Base-by-base conservation (phyloP, 92 coral and sea anemone species). In the Epizoanthus ramosus region DNA sequence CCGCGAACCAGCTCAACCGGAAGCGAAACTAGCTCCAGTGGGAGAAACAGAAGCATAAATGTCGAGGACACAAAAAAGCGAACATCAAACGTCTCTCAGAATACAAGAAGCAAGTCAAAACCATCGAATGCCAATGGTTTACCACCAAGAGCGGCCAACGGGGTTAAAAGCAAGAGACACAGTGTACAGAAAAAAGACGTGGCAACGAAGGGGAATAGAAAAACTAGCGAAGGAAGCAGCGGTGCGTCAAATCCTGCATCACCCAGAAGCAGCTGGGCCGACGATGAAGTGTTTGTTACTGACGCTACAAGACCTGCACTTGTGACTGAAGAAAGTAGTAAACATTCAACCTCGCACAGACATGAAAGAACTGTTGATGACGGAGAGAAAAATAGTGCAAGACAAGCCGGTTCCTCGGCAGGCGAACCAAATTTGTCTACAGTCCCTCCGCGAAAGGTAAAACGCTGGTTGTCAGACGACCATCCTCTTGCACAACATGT, bases 1-100 rank as follows among this genome's bases (percentile, higher is more conserved):
- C 64, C 80, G 57, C 80, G 66, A 15, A 54, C 82, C 63, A 77
- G 82, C 56, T 77, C 82, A 77, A 61, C 70, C 66, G 71, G 71
- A 41, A 77, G 82, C 15, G 82, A 77, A 21, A 41, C 43, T 23
- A 52, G 23, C 39, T 9, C 14, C 18, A 3, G 24, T 7, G 33
- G 35, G 43, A 77, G 41, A 12, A 77, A 63, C 18, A 21, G 39
- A 61, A 37, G 24, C 22, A 22, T 7, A 4, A 69, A 22, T 15
- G 54, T 60, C 35, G 31, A 35, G 66, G 60, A 16, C 19, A 16
- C 58, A 5, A 61, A 52, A 41, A 77, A 43, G 57, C 24, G 60
- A 22, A 61, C 82, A 47, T 21, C 82, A 22, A 6, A 37, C 10
- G 64, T 53, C 21, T 61, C 71, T n/a, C 70, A 77, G 15, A 43